These are phyloP conservation scores for Cavia aperea DNA, from an alignment of 2,113 vertebrate species.

Conservation along the genomic window DNA sequence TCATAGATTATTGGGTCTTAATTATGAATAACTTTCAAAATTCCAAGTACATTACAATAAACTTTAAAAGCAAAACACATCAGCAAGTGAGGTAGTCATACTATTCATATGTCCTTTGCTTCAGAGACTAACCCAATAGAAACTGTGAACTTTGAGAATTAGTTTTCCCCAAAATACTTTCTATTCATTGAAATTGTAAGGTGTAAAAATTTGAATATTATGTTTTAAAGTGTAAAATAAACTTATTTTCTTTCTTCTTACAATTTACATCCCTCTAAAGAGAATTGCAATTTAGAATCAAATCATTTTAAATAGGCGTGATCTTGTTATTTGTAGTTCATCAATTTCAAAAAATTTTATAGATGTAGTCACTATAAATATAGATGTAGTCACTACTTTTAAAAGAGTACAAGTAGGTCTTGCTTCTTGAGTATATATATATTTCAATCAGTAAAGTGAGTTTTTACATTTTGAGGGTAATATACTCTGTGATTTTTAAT, in stretches of 20 bases:
- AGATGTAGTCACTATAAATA: neutral
- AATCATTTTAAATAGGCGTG: neutral
- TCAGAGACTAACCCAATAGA: neutral
- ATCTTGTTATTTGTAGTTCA: neutral
- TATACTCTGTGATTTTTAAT: neutral
- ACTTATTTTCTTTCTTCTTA: neutral
- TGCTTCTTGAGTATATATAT: neutral
- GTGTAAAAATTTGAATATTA: neutral
- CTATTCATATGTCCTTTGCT: neutral
- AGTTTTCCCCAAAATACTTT: neutral
- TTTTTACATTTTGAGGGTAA: neutral
- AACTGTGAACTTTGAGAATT: neutral
- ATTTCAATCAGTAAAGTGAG: neutral
- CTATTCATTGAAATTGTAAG: neutral
- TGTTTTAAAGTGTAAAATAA: neutral
- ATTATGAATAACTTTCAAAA: constrained; percentile 27
- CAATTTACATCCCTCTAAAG: neutral
- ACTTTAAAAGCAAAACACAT: neutral
- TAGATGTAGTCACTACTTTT: neutral
- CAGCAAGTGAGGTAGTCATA: neutral
- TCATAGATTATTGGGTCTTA: neutral
- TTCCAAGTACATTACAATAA: constrained; percentile 19
- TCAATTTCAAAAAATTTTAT: neutral
- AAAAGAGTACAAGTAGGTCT: neutral
- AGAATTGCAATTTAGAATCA: neutral